Percentiles rank a stretch among this genome's conserved stretches.
These are phyloP conservation scores for Scelioninae gen. 2 DNA, from an alignment of 2,888 invertebrate species.

Conservation along the genomic window DNA sequence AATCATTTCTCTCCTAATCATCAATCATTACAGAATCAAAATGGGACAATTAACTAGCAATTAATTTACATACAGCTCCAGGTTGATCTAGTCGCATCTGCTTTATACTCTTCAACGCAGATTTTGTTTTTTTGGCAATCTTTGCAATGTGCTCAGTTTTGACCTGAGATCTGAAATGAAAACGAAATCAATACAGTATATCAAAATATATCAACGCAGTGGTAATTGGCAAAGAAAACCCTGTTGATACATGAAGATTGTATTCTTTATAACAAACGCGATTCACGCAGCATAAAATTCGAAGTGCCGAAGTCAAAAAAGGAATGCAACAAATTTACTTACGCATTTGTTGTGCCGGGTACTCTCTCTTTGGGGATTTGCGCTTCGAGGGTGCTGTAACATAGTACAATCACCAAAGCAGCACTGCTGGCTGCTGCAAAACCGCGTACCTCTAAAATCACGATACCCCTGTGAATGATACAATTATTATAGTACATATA, in stretches of 20 bases:
- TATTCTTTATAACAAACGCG: no score
- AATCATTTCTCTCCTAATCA: no score
- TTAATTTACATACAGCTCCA: constrained; percentile 67
- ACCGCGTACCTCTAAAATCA: constrained; percentile 71
- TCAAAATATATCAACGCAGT: constrained; percentile 17
- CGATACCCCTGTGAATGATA: constrained; percentile 68
- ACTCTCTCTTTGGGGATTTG: constrained; percentile 66
- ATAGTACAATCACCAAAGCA: constrained; percentile 70
- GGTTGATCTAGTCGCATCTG: constrained; percentile 70
- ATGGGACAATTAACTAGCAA: not conserved
- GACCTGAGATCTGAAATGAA: constrained; percentile 63
- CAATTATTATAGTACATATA: not conserved
- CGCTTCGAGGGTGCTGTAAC: constrained; percentile 71
- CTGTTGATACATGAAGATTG: no score
- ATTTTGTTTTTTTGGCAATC: constrained; percentile 66
- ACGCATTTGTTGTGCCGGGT: constrained; percentile 42
- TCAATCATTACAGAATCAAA: no score
- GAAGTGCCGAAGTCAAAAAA: not conserved
- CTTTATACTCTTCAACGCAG: constrained; percentile 63
- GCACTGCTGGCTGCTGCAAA: constrained; percentile 73
- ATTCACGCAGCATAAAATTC: no score
- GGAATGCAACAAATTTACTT: constrained; percentile 15
- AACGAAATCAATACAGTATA: constrained; percentile 8
- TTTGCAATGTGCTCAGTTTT: constrained; percentile 67
- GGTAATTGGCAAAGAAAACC: constrained; percentile 34